A percentile compares a stretch with the other conserved stretches of the same genome.
Conservation (phyloP, 1,140 invertebrate genomes). For the Drosophila melanica region DNA sequence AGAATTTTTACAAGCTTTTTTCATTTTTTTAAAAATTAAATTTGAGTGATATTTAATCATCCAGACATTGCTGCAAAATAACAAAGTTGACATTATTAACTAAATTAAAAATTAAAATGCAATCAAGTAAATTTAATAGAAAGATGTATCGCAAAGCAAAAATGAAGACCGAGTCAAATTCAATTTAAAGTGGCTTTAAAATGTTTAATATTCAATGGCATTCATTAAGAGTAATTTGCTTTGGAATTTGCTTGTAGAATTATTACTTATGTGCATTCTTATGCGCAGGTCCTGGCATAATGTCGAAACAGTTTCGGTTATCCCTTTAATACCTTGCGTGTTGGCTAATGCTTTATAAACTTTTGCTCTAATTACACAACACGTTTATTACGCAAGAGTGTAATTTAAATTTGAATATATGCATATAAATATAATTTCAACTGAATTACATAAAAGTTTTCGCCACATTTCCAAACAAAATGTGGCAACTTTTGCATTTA, state of each 20-base stretch:
- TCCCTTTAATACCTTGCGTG: constrained; percentile 30
- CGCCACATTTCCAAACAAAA: constrained; percentile 30
- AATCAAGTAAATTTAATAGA: too few relatives aligned
- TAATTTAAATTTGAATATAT: neutral
- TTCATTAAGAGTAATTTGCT: too few relatives aligned
- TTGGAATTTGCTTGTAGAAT: neutral
- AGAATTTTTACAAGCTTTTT: too few relatives aligned
- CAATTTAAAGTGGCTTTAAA: too few relatives aligned
- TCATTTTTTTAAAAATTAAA: too few relatives aligned
- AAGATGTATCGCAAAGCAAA: too few relatives aligned
- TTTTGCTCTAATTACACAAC: constrained; percentile 63
- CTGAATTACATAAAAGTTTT: constrained; percentile 60
- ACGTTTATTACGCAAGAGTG: constrained; percentile 31
- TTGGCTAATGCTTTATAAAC: constrained; percentile 37
- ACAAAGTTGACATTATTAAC: too few relatives aligned
- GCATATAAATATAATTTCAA: constrained; percentile 34
- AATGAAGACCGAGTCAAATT: too few relatives aligned
- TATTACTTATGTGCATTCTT: neutral
- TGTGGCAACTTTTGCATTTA: constrained; percentile 34
- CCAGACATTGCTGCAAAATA: too few relatives aligned
- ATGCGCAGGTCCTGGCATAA: neutral
- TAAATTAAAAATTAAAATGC: too few relatives aligned
- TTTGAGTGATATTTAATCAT: too few relatives aligned
- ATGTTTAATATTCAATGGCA: too few relatives aligned
- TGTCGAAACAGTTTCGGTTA: constrained; percentile 19